A percentile compares a stretch with the other conserved stretches of the same genome.
Evolutionary conservation across 2,888 invertebrate species (phyloP).

Genomic region (Mycogona germanica): DNA sequence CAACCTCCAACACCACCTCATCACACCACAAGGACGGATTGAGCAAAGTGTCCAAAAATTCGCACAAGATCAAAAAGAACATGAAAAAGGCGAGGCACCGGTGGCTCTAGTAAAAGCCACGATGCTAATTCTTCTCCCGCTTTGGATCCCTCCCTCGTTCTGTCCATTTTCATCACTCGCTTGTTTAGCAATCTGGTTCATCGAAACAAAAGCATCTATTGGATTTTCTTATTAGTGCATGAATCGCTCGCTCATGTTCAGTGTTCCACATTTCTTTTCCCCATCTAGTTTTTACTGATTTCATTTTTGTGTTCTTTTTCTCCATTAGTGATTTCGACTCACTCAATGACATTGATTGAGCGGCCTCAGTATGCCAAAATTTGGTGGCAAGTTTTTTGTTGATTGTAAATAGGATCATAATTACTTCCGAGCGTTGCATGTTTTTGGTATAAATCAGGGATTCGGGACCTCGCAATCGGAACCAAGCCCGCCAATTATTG

Average conservation of each 20-base stretch:
- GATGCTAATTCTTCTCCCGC: background rate
- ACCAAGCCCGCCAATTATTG: no score
- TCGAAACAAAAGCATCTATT: background rate
- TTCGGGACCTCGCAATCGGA: background rate
- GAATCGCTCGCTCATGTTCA: no score
- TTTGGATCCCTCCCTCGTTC: background rate
- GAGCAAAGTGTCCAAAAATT: constrained; percentile 39
- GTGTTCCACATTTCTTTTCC: no score
- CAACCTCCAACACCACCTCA: constrained; percentile 3
- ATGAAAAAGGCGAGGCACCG: constrained; percentile 73
- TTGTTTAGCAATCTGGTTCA: no score
- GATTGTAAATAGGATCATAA: no score
- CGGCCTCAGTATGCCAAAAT: no score
- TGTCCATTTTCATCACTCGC: background rate
- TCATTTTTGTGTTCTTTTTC: background rate
- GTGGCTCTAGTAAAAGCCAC: constrained; percentile 43
- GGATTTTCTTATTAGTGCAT: no score
- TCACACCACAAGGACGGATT: constrained; percentile 37
- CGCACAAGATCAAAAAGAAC: constrained; percentile 53
- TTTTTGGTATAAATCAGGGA: background rate
- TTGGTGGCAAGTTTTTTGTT: no score
- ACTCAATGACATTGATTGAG: no score
- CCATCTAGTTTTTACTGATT: background rate
- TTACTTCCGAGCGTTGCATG: background rate
- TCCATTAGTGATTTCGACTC: background rate